These are phyloP conservation scores for Achroia grisella DNA, from an alignment of 1,140 invertebrate species.

Conservation along the genomic window DNA sequence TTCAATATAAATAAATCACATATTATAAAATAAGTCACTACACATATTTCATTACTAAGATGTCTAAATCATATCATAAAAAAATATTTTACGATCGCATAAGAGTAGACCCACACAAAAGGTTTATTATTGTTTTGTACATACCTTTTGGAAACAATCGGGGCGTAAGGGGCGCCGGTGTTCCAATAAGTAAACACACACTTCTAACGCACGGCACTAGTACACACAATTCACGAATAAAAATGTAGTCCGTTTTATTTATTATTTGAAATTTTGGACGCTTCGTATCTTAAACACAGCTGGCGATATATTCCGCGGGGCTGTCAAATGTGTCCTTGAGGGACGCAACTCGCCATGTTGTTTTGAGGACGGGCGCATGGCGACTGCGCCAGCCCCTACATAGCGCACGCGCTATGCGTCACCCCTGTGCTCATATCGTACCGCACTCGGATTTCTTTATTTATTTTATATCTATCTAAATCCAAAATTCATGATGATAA, in stretches of 20 bases:
- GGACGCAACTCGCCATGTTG: constrained; percentile 57
- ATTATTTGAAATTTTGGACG: neutral
- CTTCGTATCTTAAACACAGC: constrained; percentile 20
- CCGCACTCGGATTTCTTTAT: constrained; percentile 5
- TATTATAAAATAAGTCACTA: too few relatives aligned
- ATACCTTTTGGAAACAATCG: constrained; percentile 53
- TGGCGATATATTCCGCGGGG: constrained; percentile 41
- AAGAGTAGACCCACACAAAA: constrained; percentile 10
- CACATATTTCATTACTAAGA: too few relatives aligned
- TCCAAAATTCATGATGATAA: neutral
- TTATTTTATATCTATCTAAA: too few relatives aligned
- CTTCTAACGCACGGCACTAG: constrained; percentile 17
- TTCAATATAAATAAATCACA: too few relatives aligned
- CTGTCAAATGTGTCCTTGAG: constrained; percentile 58
- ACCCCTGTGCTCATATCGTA: constrained; percentile 29
- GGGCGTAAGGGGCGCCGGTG: constrained; percentile 32
- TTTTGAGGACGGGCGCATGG: constrained; percentile 59
- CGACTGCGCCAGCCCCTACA: constrained; percentile 54
- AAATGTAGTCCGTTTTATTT: neutral
- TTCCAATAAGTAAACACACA: constrained; percentile 44
- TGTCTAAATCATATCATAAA: too few relatives aligned
- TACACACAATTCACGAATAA: constrained; percentile 26
- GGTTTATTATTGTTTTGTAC: constrained; percentile 35
- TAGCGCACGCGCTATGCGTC: constrained; percentile 54
- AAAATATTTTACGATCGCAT: constrained; percentile 1